These are phyloP conservation scores for Furcula furcula DNA, from an alignment of 2,888 invertebrate species.

Conservation along the genomic window DNA sequence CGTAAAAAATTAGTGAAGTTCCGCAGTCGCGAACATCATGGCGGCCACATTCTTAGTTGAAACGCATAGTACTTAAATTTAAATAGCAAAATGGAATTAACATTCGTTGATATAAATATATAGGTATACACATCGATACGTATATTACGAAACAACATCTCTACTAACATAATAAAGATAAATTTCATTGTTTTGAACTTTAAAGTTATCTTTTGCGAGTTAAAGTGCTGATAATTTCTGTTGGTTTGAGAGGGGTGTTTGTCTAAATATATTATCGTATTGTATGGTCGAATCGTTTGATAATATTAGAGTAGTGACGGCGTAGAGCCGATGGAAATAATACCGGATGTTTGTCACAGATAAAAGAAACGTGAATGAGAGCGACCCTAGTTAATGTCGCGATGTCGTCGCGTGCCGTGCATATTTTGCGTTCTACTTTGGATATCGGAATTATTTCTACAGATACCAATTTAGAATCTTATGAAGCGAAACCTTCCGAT, in stretches of 20 bases:
- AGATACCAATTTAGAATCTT: too few relatives aligned
- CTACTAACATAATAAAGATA: conserved; percentile 51
- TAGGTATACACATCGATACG: too few relatives aligned
- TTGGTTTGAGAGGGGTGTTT: conserved; percentile 56
- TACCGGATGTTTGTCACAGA: conserved; percentile 72
- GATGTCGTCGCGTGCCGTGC: conserved; percentile 26
- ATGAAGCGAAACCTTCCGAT: too few relatives aligned
- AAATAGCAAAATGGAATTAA: too few relatives aligned
- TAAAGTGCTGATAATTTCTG: conserved; percentile 50
- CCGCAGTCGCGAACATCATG: too few relatives aligned
- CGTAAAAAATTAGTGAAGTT: too few relatives aligned
- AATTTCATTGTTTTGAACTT: conserved; percentile 55
- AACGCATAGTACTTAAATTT: too few relatives aligned
- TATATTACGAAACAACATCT: conserved; percentile 45
- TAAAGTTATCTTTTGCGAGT: conserved; percentile 52
- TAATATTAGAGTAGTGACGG: conserved; percentile 46
- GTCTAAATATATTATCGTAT: conserved; percentile 50
- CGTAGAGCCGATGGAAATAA: conserved; percentile 53
- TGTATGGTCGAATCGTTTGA: conserved; percentile 52
- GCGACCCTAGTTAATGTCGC: conserved; percentile 29
- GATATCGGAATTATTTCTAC: neutral
- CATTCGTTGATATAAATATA: too few relatives aligned
- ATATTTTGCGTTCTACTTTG: conserved; percentile 30
- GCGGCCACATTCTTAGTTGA: too few relatives aligned
- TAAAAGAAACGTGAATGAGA: conserved; percentile 64